Evolutionary conservation across 2,888 invertebrate species (phyloP).

Genomic region (Andricus curvator): DNA sequence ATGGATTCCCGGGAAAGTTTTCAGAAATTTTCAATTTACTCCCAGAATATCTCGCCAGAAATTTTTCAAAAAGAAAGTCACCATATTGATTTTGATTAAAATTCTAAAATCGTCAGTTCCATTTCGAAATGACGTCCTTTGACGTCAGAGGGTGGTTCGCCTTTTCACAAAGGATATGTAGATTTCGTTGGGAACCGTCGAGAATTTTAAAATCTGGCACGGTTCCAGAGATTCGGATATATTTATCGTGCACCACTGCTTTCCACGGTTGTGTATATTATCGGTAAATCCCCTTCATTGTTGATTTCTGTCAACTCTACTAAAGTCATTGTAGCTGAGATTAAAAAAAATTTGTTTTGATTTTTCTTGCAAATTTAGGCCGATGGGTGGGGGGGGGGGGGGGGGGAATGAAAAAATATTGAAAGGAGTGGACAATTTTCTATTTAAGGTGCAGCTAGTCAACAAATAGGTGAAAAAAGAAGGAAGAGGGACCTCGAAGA

Average conservation of each 20-base stretch:
- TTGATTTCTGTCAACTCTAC: conserved; percentile 54
- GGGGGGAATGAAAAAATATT: neutral
- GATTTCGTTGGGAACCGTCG: conserved; percentile 50
- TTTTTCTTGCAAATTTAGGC: too few species aligned
- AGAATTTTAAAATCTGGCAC: conserved; percentile 70
- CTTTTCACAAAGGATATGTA: conserved; percentile 44
- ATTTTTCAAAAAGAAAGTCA: neutral
- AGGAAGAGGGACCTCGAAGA: conserved; percentile 5
- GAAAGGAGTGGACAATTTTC: neutral
- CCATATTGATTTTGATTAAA: neutral
- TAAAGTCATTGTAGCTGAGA: conserved; percentile 49
- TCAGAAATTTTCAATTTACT: too few species aligned
- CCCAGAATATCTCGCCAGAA: neutral
- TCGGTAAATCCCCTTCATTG: conserved; percentile 44
- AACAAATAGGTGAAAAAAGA: neutral
- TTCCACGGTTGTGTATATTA: conserved; percentile 48
- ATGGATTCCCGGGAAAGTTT: too few species aligned
- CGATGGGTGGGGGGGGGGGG: neutral
- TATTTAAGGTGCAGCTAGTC: neutral
- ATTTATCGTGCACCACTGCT: conserved; percentile 62
- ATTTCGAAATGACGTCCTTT: neutral
- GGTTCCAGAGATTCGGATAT: conserved; percentile 65
- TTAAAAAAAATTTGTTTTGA: neutral
- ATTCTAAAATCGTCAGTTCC: neutral
- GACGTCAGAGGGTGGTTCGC: neutral